phyloP scores from a whole-genome alignment of 2,797 vertebrate genomes.

The Lepus townsendii region DNA sequence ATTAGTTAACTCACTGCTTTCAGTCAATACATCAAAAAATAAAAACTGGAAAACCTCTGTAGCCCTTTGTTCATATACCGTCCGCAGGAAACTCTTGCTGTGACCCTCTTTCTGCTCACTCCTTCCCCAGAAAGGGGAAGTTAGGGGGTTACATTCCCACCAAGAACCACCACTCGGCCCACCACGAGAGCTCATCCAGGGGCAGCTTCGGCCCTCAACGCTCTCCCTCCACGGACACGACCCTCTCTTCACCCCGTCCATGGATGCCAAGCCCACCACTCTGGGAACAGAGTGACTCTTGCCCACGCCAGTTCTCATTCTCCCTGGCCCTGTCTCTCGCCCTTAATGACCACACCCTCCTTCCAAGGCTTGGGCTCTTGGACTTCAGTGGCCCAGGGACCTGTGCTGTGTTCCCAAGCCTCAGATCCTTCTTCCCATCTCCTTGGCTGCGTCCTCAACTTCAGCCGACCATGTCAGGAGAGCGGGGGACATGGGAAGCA shows the following conservation, averaged over 20 bases:
- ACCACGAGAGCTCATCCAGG: neutral
- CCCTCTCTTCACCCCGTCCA: neutral
- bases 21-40: neutral
- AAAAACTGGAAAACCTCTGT: slow-evolving; percentile 25
- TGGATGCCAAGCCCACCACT: neutral
- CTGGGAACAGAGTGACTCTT: neutral
- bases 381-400: neutral
- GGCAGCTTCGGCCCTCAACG: neutral
- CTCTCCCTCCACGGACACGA: neutral
- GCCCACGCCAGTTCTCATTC: neutral
- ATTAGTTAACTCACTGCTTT: neutral
- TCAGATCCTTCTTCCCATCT: neutral
- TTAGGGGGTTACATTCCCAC: neutral
- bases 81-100: neutral
- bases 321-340: neutral
- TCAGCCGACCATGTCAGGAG: neutral
- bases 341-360: neutral
- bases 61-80: neutral
- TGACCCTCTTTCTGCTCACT: neutral
- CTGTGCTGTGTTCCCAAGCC: neutral
- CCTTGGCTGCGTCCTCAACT: neutral
- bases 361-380: neutral
- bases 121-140: neutral
- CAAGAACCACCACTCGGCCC: neutral
- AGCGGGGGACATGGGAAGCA: neutral